Percentiles rank a stretch among this genome's conserved stretches.
phyloP scores from a whole-genome alignment of 92 coral and sea anemone genomes.

The Pocillopora meandrina region DNA sequence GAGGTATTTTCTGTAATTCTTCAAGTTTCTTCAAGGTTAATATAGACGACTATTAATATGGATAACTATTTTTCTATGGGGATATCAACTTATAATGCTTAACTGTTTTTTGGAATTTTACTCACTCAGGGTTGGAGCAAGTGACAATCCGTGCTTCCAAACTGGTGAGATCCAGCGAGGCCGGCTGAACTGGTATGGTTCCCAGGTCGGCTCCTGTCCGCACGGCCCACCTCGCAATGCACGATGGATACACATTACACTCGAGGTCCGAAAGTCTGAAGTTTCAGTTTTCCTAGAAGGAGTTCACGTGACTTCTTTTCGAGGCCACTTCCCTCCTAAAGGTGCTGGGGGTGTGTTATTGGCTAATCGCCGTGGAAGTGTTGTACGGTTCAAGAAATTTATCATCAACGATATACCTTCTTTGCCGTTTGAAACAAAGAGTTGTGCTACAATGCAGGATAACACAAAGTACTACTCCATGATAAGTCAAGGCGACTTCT shows the following conservation, averaged over 20 bases:
- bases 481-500: conserved; percentile 28
- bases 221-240: conserved; percentile 48
- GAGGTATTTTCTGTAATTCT: too few species aligned
- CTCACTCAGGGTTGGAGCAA: conserved; percentile 18
- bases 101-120: too few species aligned
- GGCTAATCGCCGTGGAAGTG: conserved; percentile 47
- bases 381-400: conserved; percentile 46
- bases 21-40: too few species aligned
- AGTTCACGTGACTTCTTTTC: conserved; percentile 34
- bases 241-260: conserved; percentile 42
- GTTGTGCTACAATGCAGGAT: conserved; percentile 38
- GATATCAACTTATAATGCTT: too few species aligned
- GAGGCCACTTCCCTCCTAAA: conserved; percentile 43
- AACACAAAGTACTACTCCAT: conserved; percentile 13
- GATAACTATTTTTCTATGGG: too few species aligned
- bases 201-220: conserved; percentile 43
- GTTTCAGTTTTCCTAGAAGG: conserved; percentile 41
- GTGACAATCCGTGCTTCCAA: conserved; percentile 43
- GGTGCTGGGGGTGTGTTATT: conserved; percentile 42
- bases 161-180: conserved; percentile 44
- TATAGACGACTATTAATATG: too few species aligned
- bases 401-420: conserved; percentile 23
- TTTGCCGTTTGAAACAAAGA: conserved; percentile 13
- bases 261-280: conserved; percentile 44
- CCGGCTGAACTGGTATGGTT: conserved; percentile 50